Conservation (phyloP, 2,888 invertebrate species). For the Ophraella communa region DNA sequence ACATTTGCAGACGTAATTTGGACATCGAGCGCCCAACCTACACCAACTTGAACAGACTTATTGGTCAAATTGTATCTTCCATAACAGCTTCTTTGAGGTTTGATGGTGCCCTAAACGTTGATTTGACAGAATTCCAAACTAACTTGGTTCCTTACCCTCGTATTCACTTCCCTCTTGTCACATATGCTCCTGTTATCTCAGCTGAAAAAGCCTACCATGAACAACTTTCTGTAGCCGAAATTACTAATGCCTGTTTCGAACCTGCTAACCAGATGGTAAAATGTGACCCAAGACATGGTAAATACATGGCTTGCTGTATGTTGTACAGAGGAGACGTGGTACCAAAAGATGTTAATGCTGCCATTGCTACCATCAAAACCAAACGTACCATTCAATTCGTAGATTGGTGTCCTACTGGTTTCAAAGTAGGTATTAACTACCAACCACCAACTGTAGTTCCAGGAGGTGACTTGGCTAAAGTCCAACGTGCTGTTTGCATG, state of each 20-base stretch:
- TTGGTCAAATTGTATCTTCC: conserved; percentile 93
- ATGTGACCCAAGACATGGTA: conserved; percentile 91
- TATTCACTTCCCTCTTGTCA: conserved; percentile 93
- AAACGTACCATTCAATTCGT: conserved; percentile 93
- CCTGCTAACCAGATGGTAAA: conserved; percentile 96
- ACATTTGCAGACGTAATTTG: conserved; percentile 92
- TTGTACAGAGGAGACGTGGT: conserved; percentile 77
- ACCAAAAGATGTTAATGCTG: conserved; percentile 95
- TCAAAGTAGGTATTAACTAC: conserved; percentile 89
- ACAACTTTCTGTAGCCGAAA: conserved; percentile 88
- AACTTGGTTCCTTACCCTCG: conserved; percentile 95
- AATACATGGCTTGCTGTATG: conserved; percentile 97
- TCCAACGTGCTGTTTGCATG: conserved; percentile 97
- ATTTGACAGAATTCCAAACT: conserved; percentile 94
- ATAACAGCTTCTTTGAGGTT: conserved; percentile 93
- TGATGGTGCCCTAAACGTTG: conserved; percentile 92
- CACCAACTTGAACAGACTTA: conserved; percentile 94
- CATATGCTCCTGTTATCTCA: conserved; percentile 91
- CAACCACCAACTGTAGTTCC: conserved; percentile 94
- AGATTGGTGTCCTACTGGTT: conserved; percentile 88
- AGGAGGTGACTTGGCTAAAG: conserved; percentile 94
- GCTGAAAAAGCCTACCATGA: conserved; percentile 95
- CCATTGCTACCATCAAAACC: conserved; percentile 94
- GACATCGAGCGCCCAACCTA: conserved; percentile 96
- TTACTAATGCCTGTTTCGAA: conserved; percentile 95